Base-by-base conservation (phyloP, 2,888 invertebrate genomes). In the Zaprionus obscuricornis region DNA sequence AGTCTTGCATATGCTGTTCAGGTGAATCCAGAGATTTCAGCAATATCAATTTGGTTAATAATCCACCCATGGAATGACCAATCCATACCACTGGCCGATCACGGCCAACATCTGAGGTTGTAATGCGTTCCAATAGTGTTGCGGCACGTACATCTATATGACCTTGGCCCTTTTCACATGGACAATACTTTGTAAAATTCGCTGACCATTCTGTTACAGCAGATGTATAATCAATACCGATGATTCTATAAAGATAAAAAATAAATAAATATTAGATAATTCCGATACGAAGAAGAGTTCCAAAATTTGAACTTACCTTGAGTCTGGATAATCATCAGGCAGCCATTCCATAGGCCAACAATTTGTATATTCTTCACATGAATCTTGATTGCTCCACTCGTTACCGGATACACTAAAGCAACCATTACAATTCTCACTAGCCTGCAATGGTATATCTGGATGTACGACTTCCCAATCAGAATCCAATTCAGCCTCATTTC, bases 331-430 rank as follows among this genome's bases (percentile, higher is more conserved):
- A 89, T 98, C 97, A 78, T 92, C 91, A 0, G 97, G 93, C 56
- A 98, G 90, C 98, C 98, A 98, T 86, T 98, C 98, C 91, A 95
- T 95, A 1, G 98, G 98, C 98, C 98, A 98, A 89, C 97, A 98
- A 63, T 93, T 93, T 1, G 96, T 96, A 66, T 91, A 91, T 13
- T 87, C 89, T 5, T 88, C 87, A n/a, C 72, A 73, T 7, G 65
- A 43, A 39, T 90, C 89, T 20, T 90, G 86, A 54, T 90, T 90
- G 16, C 70, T 58, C 90, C 90, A 90, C 18, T 87, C 86, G 14
- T 74, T 89, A 3, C 89, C 92, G 33, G 88, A 77, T 37, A 91
- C 91, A 63, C 91, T 91, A 70, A 91, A 93, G 26, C 91, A 90
- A 7, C 92, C 92, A 3, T 70, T 63, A 14, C 88, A 89, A 45